These are phyloP conservation scores for Chunga burmeisteri DNA, from an alignment of 2,113 vertebrate species.

Conservation along the genomic window DNA sequence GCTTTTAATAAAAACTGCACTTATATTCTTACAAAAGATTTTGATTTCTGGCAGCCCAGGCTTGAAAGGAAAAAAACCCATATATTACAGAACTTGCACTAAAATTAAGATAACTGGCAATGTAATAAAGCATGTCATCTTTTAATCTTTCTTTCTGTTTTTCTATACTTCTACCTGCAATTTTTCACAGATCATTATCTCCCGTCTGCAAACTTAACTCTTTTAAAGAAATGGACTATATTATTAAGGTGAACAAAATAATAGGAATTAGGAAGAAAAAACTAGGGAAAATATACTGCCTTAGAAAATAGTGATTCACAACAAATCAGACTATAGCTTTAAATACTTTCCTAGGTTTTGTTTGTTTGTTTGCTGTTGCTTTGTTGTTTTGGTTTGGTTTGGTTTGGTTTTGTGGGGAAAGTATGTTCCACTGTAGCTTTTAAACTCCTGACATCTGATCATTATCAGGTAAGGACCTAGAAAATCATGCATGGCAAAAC, in stretches of 20 bases:
- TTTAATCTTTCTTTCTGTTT: not conserved
- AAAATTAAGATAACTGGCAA: not conserved
- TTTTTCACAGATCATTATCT: not conserved
- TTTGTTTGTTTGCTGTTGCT: not conserved
- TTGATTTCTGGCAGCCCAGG: not conserved
- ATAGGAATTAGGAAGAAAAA: not conserved
- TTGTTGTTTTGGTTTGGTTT: not conserved
- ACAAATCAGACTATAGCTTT: not conserved
- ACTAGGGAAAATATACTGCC: not conserved
- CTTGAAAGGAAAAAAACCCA: not conserved
- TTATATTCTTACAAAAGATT: not conserved
- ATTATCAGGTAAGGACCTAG: constrained; percentile 33
- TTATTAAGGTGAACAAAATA: not conserved
- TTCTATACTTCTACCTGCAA: not conserved
- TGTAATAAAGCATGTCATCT: not conserved
- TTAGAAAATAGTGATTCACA: not conserved
- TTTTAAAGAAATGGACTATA: not conserved
- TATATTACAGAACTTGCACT: not conserved
- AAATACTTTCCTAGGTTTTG: not conserved
- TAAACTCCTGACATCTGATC: constrained; percentile 47
- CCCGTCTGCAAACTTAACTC: not conserved
- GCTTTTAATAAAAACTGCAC: not conserved
- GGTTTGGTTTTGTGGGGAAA: not conserved
- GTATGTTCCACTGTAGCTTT: not conserved
- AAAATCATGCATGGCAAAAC: constrained; percentile 15